Evolutionary conservation across 2,797 vertebrate species (phyloP).

Genomic region (Onychomys arenicola): DNA sequence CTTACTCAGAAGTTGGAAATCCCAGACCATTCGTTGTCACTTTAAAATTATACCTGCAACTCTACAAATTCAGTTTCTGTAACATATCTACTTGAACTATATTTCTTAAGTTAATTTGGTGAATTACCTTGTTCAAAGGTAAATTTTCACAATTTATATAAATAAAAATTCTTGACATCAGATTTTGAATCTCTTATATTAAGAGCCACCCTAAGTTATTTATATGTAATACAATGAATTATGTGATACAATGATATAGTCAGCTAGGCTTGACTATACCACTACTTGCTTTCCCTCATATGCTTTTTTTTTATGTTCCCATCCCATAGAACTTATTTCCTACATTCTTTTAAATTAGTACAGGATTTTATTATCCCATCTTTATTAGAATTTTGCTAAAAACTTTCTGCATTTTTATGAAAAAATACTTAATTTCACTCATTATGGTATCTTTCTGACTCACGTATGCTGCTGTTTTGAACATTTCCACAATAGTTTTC

Average conservation of each 20-base stretch:
- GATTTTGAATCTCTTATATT: background rate
- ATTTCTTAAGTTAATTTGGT: constrained; percentile 10
- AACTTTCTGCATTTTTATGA: constrained; percentile 5
- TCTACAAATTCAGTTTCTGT: background rate
- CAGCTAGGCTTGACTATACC: background rate
- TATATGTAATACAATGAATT: background rate
- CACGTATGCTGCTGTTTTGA: background rate
- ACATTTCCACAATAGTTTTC: background rate
- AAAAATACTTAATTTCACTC: constrained; percentile 2
- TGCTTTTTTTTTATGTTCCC: background rate
- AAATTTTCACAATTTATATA: background rate
- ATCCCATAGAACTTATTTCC: background rate
- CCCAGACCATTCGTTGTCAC: background rate
- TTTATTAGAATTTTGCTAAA: background rate
- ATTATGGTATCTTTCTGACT: background rate
- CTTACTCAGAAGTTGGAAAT: background rate
- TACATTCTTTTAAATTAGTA: background rate
- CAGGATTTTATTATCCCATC: background rate
- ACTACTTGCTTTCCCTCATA: background rate
- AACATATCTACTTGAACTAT: background rate
- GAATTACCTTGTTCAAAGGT: constrained; percentile 7
- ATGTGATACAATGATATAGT: background rate
- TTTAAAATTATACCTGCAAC: constrained; percentile 8
- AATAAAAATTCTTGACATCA: background rate
- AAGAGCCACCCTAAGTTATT: background rate